Evolutionary conservation across 2,113 vertebrate species (phyloP), one percentile per base, ranked within the genome.

Genomic region (Triplophysa dalaica): DNA sequence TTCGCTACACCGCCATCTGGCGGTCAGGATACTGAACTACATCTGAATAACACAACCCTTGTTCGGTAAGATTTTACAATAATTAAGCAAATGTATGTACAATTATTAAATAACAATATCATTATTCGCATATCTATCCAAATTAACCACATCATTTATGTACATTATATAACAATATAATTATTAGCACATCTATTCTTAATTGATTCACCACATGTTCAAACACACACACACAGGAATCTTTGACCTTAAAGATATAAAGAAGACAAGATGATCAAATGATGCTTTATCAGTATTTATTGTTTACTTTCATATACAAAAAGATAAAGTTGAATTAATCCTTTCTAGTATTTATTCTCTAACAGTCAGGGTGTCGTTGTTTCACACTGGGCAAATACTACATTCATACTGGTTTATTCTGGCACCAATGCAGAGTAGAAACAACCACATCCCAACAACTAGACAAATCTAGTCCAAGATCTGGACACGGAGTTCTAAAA

Each of bases 371-470:
- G 89, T 91, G 90, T 92, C 89, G 89, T 91, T 91, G 93, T 91
- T 90, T 94, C 90, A 90, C 92, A 91, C 89, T 72, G 89, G 91
- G 90, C 85, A 90, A 86, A 81, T 91, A 93, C 94, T 97, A 97
- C 95, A 96, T 96, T 97, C 96, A 96, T 95, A 94, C 94, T 90
- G 88, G 89, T 92, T 94, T 94, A 91, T 93, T 93, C 92, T 22
- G 94, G 92, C 91, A 94, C 94, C 94, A 93, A 90, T 93, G 91
- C 86, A 91, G 89, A 90, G 90, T 86, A 89, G 92, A 93, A 93
- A 93, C 93, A 93, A 86, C 93, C 92, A 94, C 87, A 89, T 85
- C 92, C 91, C 89, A 90, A 93, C 70, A 65, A 90, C 89, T 91
- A 91, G 90, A 89, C 92, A 93, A 90, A 92, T 90, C 93, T 93